Conservation (phyloP, 2,797 vertebrate genomes). For the Gymnothorax javanicus region DNA sequence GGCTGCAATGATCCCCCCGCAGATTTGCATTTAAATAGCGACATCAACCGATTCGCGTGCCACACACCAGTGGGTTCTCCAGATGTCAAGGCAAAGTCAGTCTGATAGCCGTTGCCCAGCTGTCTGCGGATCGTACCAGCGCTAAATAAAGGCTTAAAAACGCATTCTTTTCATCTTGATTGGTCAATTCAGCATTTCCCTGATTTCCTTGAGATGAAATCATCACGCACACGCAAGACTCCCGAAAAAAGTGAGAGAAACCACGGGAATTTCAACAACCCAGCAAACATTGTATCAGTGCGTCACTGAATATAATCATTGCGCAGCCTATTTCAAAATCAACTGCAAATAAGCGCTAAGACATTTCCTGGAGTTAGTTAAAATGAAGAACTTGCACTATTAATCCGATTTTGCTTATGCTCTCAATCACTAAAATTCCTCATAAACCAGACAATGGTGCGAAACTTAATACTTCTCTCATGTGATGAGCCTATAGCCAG, state of each 20-base stretch:
- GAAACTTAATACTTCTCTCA: background rate
- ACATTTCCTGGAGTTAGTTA: background rate
- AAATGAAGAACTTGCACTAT: background rate
- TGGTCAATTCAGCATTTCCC: background rate
- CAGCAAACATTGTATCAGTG: background rate
- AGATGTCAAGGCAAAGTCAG: constrained; percentile 89
- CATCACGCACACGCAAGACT: too few relatives aligned
- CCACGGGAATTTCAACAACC: background rate
- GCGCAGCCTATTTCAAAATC: too few relatives aligned
- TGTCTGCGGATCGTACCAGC: constrained; percentile 70
- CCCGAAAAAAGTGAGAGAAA: background rate
- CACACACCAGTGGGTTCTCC: constrained; percentile 89
- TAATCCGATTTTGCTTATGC: background rate
- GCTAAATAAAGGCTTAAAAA: constrained; percentile 70
- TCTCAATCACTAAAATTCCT: background rate
- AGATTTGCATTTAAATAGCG: constrained; percentile 98
- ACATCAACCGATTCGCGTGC: constrained; percentile 89
- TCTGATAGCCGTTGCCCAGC: constrained; percentile 85
- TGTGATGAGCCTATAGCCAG: background rate
- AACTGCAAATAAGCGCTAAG: too few relatives aligned
- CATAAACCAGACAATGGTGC: background rate
- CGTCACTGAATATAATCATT: background rate
- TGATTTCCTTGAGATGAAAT: background rate
- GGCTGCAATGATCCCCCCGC: constrained; percentile 76
- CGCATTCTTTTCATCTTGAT: constrained; percentile 31